Evolutionary conservation across 2,797 vertebrate species (phyloP), one percentile per base, ranked within the genome.

Genomic region (Cossypha heuglini): DNA sequence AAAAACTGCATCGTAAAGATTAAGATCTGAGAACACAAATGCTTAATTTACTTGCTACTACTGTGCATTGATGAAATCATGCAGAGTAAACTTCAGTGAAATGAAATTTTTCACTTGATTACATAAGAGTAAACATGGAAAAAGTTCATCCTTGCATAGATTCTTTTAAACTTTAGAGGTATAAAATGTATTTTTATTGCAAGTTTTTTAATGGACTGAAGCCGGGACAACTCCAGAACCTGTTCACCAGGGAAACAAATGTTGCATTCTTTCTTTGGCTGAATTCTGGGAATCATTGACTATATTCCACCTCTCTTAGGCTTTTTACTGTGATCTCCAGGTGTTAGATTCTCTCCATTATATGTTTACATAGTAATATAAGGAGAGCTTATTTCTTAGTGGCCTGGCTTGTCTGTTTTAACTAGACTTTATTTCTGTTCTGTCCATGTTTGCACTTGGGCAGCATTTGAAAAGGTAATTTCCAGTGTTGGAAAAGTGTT

Each of bases 51-150:
- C 89, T 90, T 78, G 91, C 89, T 96, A 38, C 93, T 95, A 58
- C 86, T 90, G 38, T 54, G 72, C 75, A 20, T 21, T 76, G 72
- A 75, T 95, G 79, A 80, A 88, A 75, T 86, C 46, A 33, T 54
- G 54, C 21, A 66, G 62, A 86, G 80, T 57, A 90, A 93, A 86
- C 69, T 73, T 67, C 13, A 84, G 55, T 26, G 57, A 81, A 95
- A 90, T 49, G 13, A 58, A 81, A 25, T 82, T 93, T 92, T 94
- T 88, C 74, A 73, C 63, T 90, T 88, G 58, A 88, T 94, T 94
- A 87, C 85, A 43, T 71, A 72, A 77, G 49, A 77, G 26, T 59
- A 91, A 93, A 84, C 46, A 37, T 48, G 26, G 46, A 29, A 75
- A 81, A 90, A 74, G 14, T 77, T 37, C 20, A 15, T 31, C 88